phyloP scores from a whole-genome alignment of 2,888 invertebrate species.

The Melangyna quadrimaculata region DNA sequence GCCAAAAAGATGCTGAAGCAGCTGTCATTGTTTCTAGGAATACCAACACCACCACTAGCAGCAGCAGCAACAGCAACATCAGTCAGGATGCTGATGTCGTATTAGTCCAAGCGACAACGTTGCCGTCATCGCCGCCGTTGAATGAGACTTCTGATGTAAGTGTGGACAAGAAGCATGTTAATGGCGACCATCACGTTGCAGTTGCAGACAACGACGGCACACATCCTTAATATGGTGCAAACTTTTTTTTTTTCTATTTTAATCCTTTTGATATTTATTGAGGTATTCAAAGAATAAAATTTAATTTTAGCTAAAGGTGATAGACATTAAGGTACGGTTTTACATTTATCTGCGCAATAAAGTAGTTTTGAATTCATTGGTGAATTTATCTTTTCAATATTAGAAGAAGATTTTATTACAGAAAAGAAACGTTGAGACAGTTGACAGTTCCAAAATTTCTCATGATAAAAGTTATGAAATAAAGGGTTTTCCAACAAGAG shows the following conservation, averaged over 20 bases:
- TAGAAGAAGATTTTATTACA: not conserved
- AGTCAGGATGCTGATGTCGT: constrained; percentile 36
- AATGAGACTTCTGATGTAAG: not conserved
- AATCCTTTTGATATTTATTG: not conserved
- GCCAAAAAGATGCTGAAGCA: constrained; percentile 32
- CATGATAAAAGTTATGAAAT: too few relatives aligned
- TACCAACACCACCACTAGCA: not conserved
- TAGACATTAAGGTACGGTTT: not conserved
- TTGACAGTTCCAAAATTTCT: too few relatives aligned
- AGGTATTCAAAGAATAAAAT: not conserved
- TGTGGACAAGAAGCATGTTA: constrained; percentile 32
- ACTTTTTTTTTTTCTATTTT: not conserved
- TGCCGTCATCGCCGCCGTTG: not conserved
- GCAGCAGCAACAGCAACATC: not conserved
- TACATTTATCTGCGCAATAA: constrained; percentile 54
- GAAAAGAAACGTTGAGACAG: too few relatives aligned
- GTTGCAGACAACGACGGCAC: constrained; percentile 18
- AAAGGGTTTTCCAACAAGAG: too few relatives aligned
- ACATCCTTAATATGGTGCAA: constrained; percentile 7
- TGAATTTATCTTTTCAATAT: not conserved
- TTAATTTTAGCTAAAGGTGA: not conserved
- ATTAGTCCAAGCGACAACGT: constrained; percentile 21
- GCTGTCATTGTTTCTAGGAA: constrained; percentile 31
- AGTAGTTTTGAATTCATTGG: constrained; percentile 29
- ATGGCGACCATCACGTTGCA: not conserved